phyloP scores from a whole-genome alignment of 2,797 vertebrate genomes.

The Poecilia velifera region DNA sequence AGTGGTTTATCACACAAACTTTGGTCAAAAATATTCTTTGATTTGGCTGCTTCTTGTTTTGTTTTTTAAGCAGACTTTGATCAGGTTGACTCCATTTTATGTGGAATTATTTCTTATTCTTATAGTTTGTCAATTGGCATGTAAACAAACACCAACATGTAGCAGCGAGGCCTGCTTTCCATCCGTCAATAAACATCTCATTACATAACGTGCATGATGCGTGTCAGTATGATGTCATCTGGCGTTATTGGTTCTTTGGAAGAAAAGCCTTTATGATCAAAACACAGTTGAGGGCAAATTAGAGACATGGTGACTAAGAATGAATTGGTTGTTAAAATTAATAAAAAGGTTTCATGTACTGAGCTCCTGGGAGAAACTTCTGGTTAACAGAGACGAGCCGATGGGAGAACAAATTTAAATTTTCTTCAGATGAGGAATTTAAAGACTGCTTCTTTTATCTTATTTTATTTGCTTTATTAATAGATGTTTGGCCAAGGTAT shows the following conservation, averaged over 20 bases:
- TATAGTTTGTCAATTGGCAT: background rate
- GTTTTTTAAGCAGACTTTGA: too few relatives aligned
- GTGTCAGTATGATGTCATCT: background rate
- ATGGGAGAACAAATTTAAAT: background rate
- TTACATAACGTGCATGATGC: background rate
- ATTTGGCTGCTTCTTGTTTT: too few relatives aligned
- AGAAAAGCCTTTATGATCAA: background rate
- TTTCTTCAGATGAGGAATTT: background rate
- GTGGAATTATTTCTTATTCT: too few relatives aligned
- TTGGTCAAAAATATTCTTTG: background rate
- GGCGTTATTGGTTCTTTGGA: background rate
- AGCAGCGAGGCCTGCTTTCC: background rate
- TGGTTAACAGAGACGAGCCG: background rate
- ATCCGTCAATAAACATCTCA: background rate
- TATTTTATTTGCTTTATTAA: background rate
- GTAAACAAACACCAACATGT: background rate
- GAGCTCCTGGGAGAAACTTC: background rate
- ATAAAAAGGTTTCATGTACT: background rate
- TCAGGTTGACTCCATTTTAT: too few relatives aligned
- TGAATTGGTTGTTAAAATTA: background rate
- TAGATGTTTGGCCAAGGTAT: background rate
- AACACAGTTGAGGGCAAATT: background rate
- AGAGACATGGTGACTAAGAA: background rate
- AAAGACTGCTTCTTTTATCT: background rate
- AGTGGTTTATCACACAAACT: background rate